phyloP scores from a whole-genome alignment of 2,113 vertebrate species.

The Clinocottus analis region DNA sequence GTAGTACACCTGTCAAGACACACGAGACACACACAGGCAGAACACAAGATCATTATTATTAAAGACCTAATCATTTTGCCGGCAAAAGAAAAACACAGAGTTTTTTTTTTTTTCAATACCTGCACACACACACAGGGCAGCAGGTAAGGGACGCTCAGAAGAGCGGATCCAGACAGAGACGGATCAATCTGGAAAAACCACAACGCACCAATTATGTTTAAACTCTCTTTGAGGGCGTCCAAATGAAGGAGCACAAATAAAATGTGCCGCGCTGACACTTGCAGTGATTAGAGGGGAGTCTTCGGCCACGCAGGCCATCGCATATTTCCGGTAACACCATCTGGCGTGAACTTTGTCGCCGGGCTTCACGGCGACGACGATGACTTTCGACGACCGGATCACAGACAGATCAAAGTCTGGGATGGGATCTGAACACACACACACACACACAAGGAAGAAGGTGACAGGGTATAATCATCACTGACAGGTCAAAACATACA shows the following conservation, averaged over 20 bases:
- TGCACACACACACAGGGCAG: slow-evolving; percentile 82
- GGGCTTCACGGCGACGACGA: slow-evolving; percentile 54
- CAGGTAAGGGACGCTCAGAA: slow-evolving; percentile 72
- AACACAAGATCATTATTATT: too few relatives aligned
- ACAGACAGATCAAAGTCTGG: slow-evolving; percentile 62
- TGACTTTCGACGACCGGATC: slow-evolving; percentile 48
- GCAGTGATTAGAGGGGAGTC: neutral
- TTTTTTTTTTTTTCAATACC: too few relatives aligned
- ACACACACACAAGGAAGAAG: neutral
- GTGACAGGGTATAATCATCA: too few relatives aligned
- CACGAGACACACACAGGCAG: slow-evolving; percentile 8
- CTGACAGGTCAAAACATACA: neutral
- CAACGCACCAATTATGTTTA: neutral
- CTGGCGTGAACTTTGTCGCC: slow-evolving; percentile 27
- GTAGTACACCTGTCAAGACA: slow-evolving; percentile 73
- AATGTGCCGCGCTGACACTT: slow-evolving; percentile 5
- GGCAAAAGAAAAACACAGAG: too few relatives aligned
- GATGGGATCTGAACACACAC: slow-evolving; percentile 22
- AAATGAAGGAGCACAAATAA: neutral
- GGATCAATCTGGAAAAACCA: slow-evolving; percentile 62
- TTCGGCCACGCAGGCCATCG: fast-evolving
- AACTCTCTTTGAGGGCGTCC: neutral
- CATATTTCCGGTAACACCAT: slow-evolving; percentile 39
- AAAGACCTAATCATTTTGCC: too few relatives aligned
- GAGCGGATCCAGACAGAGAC: slow-evolving; percentile 37